Base-by-base conservation (phyloP, 2,113 vertebrate genomes). In the Osmerus eperlanus region DNA sequence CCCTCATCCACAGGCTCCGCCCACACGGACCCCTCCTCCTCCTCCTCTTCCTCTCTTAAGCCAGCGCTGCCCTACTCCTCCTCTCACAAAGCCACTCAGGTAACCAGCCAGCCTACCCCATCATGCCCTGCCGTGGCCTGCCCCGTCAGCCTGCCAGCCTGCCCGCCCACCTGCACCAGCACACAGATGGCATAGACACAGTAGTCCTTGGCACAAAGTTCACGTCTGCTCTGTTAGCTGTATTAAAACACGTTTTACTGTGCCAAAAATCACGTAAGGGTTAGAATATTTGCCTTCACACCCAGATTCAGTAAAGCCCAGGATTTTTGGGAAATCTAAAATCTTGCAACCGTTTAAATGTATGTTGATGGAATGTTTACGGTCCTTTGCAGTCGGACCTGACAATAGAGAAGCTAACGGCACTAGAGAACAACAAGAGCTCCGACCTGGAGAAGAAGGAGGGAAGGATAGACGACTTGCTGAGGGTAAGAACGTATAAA, bases 391-490 rank as follows among this genome's bases (percentile, higher is more conserved):
- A 98, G 96, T 97, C 96, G 73, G 95, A 98, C 84, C 91, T 98
- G 92, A 98, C 96, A 53, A 91, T 96, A 91, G 93, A 96, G 90
- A 98, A 98, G 91, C 94, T 98, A 89, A 94, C 89, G 78, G 95
- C 95, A 67, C 90, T 98, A 91, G 96, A 98, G 91, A 98, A 92
- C 87, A 94, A 87, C 90, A 97, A 98, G 88, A 95, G 94, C 89
- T 97, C 96, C 72, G 95, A 98, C 86, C 91, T 98, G 87, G 96
- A 97, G 89, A 97, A 97, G 92, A 98, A 97, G 77, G 96, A 98
- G 81, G 96, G 96, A 55, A 93, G 96, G 81, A 98, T 98, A 91
- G 96, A 98, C 72, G 96, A 97, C 85, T 92, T 98, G 74, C 67
- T 98, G 91, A 92, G 96, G 94, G 96, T 98, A 89, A 93, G 93